These are phyloP conservation scores for Rhodeus uyekii DNA, from an alignment of 2,797 vertebrate species.

Conservation along the genomic window DNA sequence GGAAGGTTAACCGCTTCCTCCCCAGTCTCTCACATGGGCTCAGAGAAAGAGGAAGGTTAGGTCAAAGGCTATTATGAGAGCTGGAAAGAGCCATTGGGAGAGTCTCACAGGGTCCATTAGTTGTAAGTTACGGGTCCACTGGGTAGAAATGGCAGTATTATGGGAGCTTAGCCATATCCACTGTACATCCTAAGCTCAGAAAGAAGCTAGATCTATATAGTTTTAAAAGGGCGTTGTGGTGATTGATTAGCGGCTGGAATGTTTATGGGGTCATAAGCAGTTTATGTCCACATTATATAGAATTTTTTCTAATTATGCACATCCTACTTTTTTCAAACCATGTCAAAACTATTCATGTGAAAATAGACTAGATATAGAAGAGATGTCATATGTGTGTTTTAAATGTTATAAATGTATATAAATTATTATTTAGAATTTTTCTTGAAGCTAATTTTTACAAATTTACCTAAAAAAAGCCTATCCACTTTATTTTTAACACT, in stretches of 20 bases:
- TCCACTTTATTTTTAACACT: neutral
- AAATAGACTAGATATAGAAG: neutral
- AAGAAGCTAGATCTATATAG: slow-evolving; percentile 32
- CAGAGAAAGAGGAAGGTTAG: slow-evolving; percentile 34
- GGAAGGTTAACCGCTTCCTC: neutral
- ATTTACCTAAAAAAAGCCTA: neutral
- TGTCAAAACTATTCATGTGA: neutral
- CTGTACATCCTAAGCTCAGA: slow-evolving; percentile 6
- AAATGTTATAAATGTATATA: neutral
- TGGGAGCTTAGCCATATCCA: slow-evolving; percentile 35
- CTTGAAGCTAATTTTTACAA: neutral
- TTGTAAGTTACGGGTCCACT: slow-evolving; percentile 24
- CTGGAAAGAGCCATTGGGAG: slow-evolving; percentile 23
- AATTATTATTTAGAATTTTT: neutral
- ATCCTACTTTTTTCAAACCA: neutral
- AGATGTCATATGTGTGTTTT: no score
- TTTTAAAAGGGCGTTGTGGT: slow-evolving; percentile 32
- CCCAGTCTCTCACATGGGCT: neutral
- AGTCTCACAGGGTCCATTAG: slow-evolving; percentile 40
- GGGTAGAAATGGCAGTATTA: slow-evolving; percentile 38
- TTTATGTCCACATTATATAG: slow-evolving; percentile 27
- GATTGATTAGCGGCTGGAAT: slow-evolving; percentile 53
- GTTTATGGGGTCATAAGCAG: slow-evolving; percentile 48
- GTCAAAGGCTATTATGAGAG: slow-evolving; percentile 46
- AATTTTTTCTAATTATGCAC: neutral